A percentile compares a stretch with the other conserved stretches of the same genome.
These are phyloP conservation scores for Drosophila guanche DNA, from an alignment of 1,140 invertebrate species.

Conservation along the genomic window DNA sequence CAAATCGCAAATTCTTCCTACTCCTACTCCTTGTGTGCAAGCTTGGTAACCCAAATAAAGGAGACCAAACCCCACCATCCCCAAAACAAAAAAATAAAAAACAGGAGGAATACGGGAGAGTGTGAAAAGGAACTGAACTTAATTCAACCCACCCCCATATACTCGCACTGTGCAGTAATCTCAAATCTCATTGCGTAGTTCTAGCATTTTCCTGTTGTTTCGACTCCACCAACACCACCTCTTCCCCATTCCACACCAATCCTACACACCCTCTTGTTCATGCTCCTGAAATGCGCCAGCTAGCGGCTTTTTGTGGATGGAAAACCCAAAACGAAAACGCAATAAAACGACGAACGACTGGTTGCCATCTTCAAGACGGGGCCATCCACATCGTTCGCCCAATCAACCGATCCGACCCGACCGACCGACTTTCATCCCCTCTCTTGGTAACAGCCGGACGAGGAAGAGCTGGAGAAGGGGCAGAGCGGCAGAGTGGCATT, in stretches of 20 bases:
- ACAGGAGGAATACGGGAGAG: conserved; percentile 5
- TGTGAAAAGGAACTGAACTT: conserved; percentile 22
- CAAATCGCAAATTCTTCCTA: background rate
- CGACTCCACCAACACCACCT: conserved; percentile 5
- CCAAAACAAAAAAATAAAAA: conserved; percentile 10
- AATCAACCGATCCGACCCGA: conserved; percentile 25
- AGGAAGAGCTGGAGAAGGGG: conserved; percentile 11
- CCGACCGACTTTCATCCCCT: conserved; percentile 70
- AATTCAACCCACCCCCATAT: conserved; percentile 4
- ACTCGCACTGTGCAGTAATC: too few species aligned
- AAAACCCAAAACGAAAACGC: conserved; percentile 32
- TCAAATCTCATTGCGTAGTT: conserved; percentile 34
- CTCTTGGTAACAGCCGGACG: conserved; percentile 34
- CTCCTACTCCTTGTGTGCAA: too few species aligned
- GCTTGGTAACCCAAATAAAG: conserved; percentile 31
- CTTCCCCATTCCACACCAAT: background rate
- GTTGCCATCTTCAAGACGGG: conserved; percentile 73
- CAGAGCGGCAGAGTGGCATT: conserved; percentile 21
- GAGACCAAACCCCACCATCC: conserved; percentile 18
- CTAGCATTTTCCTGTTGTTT: conserved; percentile 35
- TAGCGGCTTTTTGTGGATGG: conserved; percentile 42
- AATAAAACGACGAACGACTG: conserved; percentile 52
- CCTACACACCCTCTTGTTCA: too few species aligned
- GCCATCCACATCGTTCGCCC: conserved; percentile 35
- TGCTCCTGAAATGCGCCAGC: conserved; percentile 39